These are phyloP conservation scores for Neodontobutis hainanensis DNA, from an alignment of 2,113 vertebrate genomes.

Conservation along the genomic window DNA sequence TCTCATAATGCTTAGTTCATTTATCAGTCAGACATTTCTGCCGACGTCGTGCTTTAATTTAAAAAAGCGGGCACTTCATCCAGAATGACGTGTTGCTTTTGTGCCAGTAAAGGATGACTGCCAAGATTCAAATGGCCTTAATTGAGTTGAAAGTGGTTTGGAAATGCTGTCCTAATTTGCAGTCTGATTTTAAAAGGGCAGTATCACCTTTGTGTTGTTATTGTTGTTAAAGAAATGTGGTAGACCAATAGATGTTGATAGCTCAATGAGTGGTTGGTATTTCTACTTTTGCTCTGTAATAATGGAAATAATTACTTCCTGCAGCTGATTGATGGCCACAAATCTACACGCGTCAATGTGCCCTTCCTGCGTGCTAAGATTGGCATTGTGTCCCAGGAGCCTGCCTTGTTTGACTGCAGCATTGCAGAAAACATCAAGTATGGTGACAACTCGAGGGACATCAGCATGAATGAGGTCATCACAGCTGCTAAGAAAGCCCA, in stretches of 20 bases:
- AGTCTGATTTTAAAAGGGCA: constrained; percentile 43
- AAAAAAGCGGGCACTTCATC: constrained; percentile 17
- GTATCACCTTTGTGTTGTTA: constrained; percentile 44
- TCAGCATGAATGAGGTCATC: constrained; percentile 78
- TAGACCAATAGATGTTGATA: constrained; percentile 30
- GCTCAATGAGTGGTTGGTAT: constrained; percentile 44
- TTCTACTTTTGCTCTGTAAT: constrained; percentile 35
- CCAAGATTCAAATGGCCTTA: constrained; percentile 63
- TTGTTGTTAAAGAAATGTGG: constrained; percentile 29
- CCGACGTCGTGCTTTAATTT: constrained; percentile 36
- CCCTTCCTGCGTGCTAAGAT: constrained; percentile 82
- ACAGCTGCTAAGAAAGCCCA: constrained; percentile 79
- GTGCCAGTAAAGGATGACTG: constrained; percentile 47
- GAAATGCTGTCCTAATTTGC: constrained; percentile 40
- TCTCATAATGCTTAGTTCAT: constrained; percentile 25
- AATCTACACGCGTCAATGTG: constrained; percentile 70
- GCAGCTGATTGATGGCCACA: constrained; percentile 79
- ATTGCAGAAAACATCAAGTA: constrained; percentile 83
- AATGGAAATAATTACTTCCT: constrained; percentile 52
- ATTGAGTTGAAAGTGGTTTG: constrained; percentile 62
- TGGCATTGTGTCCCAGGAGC: constrained; percentile 84
- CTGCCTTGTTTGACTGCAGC: constrained; percentile 82
- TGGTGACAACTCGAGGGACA: constrained; percentile 76
- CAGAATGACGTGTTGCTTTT: constrained; percentile 20
- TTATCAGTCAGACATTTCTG: constrained; percentile 41